Base-by-base conservation (phyloP, 2,888 invertebrate genomes). In the Heteropelma amictum region DNA sequence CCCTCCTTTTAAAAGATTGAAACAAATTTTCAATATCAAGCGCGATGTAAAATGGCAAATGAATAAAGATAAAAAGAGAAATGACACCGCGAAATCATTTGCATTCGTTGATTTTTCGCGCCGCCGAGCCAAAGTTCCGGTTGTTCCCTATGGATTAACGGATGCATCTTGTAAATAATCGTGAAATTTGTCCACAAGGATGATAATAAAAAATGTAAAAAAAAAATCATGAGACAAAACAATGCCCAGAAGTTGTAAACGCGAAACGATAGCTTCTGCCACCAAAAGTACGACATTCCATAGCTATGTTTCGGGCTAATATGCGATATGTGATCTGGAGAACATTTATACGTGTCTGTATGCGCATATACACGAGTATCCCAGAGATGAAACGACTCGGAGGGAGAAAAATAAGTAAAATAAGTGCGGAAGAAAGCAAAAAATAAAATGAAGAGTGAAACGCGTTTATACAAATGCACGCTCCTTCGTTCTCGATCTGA, bases 221-320 rank as follows among this genome's bases (percentile, higher is more conserved):
- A 21, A n/a, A 21, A 10, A 14, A n/a, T 30, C 26, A 26, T n/a
- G 21, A 10, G 5, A 28, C n/a, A 47, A 21, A 49, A 58, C 33
- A 58, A 38, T 35, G 17, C n/a, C 8, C 10, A 26, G 47, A 30
- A 53, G 21, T 53, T 53, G 28, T 53, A 33, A 26, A 56, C n/a
- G 40, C 26, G 58, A 72, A 51, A 10, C 60, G 67, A 61, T 56
- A 49, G 61, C 30, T 42, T 10, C 35, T 26, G 54, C 33, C 12
- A 28, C 45, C 38, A 30, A 26, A 51, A 33, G 47, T 26, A 38
- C 45, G 54, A 67, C 68, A 73, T 73, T 73, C 68, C 68, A 49
- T 30, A 6, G 23, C 56, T 38, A 38, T 61, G 67, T 72, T 69
- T 54, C 56, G 30, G 12, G 47, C 30, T 63, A 63, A 63, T 51